Evolutionary conservation across 2,797 vertebrate genomes (phyloP), one percentile per base, ranked within the genome.

Genomic region (Pygocentrus nattereri): DNA sequence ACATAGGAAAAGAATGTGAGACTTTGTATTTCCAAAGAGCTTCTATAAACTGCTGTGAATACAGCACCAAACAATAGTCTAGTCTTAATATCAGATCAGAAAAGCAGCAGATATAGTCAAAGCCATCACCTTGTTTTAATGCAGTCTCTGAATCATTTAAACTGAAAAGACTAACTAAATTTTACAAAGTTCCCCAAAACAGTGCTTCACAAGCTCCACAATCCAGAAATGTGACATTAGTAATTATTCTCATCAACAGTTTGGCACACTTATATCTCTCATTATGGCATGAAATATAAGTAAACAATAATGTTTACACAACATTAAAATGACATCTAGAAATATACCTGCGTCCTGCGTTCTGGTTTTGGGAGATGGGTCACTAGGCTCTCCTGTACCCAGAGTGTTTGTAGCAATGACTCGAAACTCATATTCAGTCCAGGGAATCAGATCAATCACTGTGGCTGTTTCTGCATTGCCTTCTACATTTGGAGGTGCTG

Each of bases 341-440:
- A 73, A 91, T 95, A 49, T 93, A 99, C 98, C 85, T 80, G 97
- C 93, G 64, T 96, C 96, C 87, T 94, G 87, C 15, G 97, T 99
- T 93, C 84, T 96, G 64, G 95, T 93, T 91, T 89, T 96, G n/a
- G 92, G 92, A 0, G 97, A 98, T 0, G 97, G 95, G 87, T 93
- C 92, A 86, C 98, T 99, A 1, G 97, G 96, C 5, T 97, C 96
- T 89, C 98, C 98, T 7, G 92, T 95, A 25, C 98, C 98, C 90
- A 99, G 7, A 0, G 96, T 97, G 91, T 98, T 99, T 75, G 94
- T 97, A 76, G 98, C 98, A n/a, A 95, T 95, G 83, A 99, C 95
- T 21, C 97, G 95, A 90, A 99, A 99, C 90, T 99, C 97, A 49
- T 99, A 99, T 41, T 98, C 96, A 82, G 96, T 97, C 97, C 98